A percentile compares a stretch with the other conserved stretches of the same genome.
phyloP scores from a whole-genome alignment of 1,140 invertebrate species.

The Reticulitermes speratus region DNA sequence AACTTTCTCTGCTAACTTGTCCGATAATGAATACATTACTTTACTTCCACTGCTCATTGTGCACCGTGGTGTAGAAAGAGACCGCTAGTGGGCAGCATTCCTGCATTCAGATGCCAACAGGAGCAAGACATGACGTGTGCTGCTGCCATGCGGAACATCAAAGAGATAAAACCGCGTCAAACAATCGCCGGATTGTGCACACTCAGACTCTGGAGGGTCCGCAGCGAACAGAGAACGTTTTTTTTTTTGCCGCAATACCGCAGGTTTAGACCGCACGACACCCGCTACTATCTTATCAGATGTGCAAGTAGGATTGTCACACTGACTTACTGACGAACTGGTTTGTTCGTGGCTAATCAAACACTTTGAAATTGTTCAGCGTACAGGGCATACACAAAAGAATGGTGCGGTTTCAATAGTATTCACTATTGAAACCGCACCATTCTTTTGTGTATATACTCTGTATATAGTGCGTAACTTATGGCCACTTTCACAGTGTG shows the following conservation, averaged over 20 bases:
- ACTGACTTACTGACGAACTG: slow-evolving; percentile 1
- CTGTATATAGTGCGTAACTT: no score
- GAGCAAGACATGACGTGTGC: neutral
- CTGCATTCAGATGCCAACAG: slow-evolving; percentile 4
- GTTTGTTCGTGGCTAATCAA: no score
- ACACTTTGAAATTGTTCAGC: no score
- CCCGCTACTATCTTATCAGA: neutral
- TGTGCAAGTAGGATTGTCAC: neutral
- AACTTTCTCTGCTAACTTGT: no score
- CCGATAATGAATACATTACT: no score
- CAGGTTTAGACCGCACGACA: neutral
- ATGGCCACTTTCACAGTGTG: no score
- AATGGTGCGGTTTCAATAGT: no score
- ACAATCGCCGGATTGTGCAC: neutral
- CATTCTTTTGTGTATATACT: no score
- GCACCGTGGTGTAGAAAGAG: neutral
- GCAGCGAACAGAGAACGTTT: neutral
- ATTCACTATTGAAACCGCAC: no score
- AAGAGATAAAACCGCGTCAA: neutral
- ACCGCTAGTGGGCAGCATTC: neutral
- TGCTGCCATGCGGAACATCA: neutral
- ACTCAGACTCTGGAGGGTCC: neutral
- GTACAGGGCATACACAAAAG: no score
- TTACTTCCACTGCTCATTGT: neutral
- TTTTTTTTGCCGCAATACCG: neutral